These are phyloP conservation scores for Oncorhynchus mykiss DNA, from an alignment of 2,113 vertebrate species.

Conservation along the genomic window DNA sequence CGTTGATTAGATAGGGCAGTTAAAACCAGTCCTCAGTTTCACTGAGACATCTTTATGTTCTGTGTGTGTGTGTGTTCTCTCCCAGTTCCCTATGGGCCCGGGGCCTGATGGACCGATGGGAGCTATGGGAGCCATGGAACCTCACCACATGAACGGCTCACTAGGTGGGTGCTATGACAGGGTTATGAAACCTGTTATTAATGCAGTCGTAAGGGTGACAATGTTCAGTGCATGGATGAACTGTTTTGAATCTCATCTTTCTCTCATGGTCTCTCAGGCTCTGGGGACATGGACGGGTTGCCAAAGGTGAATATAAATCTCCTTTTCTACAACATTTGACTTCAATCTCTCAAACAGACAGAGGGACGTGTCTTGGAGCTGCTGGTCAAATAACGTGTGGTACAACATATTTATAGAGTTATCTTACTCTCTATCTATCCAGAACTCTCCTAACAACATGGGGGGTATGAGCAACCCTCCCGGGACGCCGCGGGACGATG, in stretches of 20 bases:
- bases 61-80: conserved; percentile 37
- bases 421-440: neutral
- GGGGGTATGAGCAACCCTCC: conserved; percentile 88
- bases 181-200: neutral
- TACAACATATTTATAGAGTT: neutral
- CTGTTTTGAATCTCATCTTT: neutral
- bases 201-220: neutral
- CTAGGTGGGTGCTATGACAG: conserved; percentile 73
- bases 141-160: conserved; percentile 93
- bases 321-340: neutral
- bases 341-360: no score
- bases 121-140: conserved; percentile 87
- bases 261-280: conserved; percentile 73
- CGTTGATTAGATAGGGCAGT: conserved; percentile 17
- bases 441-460: conserved; percentile 91
- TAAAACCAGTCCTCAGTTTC: conserved; percentile 21
- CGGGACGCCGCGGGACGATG: conserved; percentile 86
- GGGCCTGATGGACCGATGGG: conserved; percentile 88
- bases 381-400: no score
- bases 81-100: conserved; percentile 88
- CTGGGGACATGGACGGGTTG: conserved; percentile 91
- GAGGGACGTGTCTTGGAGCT: no score
- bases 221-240: neutral
- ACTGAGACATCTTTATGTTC: neutral
- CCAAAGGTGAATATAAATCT: conserved; percentile 80